These are phyloP conservation scores for Motacilla tschutschensis DNA, from an alignment of 2,113 vertebrate species.

Conservation along the genomic window DNA sequence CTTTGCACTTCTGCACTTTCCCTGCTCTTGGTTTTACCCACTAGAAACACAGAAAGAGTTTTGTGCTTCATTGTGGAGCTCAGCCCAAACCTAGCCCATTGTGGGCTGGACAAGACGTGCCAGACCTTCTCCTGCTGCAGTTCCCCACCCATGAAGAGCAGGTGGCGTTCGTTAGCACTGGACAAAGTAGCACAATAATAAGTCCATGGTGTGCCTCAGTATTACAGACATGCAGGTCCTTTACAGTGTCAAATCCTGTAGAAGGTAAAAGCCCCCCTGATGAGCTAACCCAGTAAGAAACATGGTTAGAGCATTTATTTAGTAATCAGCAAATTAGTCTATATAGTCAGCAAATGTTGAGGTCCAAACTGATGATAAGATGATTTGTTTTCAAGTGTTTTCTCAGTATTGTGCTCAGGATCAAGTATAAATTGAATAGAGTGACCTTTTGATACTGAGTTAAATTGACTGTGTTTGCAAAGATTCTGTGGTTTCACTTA, in stretches of 20 bases:
- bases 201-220: background rate
- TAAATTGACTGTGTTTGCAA: slow-evolving; percentile 87
- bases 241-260: slow-evolving; percentile 59
- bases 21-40: background rate
- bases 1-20: background rate
- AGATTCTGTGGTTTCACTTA: slow-evolving; percentile 85
- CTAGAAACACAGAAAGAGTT: background rate
- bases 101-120: rapidly evolving
- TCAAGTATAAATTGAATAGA: slow-evolving; percentile 86
- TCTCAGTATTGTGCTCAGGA: slow-evolving; percentile 73
- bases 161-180: background rate
- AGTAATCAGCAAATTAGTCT: slow-evolving; percentile 86
- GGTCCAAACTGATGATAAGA: slow-evolving; percentile 78
- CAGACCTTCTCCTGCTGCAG: background rate
- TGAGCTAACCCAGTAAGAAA: slow-evolving; percentile 5
- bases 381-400: slow-evolving; percentile 86
- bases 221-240: background rate
- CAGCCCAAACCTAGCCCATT: background rate
- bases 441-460: slow-evolving; percentile 86
- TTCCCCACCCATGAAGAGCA: background rate
- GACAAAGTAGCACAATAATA: background rate
- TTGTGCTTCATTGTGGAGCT: background rate
- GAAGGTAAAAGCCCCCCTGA: background rate
- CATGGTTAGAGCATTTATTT: slow-evolving; percentile 81
- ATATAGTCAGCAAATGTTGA: slow-evolving; percentile 76